Percentiles rank a stretch among this genome's conserved stretches.
Evolutionary conservation across 1,140 invertebrate genomes (phyloP).

Genomic region (Hirudo medicinalis): DNA sequence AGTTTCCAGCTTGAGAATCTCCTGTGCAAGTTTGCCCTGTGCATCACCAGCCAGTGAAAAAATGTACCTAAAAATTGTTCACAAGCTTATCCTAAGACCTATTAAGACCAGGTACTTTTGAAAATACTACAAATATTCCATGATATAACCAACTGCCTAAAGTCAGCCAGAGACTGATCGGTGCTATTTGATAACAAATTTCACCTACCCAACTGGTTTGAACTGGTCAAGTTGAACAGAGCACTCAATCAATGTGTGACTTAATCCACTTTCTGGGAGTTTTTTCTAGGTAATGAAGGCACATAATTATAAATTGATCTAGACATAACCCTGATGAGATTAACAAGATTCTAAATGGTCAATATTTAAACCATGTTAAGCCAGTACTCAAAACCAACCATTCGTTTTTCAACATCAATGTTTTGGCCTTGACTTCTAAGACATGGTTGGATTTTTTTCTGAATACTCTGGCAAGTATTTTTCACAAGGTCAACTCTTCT

Average conservation of each 20-base stretch:
- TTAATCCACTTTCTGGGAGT: not conserved
- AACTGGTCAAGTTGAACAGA: not conserved
- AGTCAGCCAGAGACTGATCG: not conserved
- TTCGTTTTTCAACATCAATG: not conserved
- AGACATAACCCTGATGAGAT: too few species aligned
- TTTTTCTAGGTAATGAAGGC: not conserved
- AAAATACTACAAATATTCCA: too few species aligned
- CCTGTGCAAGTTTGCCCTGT: not conserved
- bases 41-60: not conserved
- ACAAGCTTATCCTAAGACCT: too few species aligned
- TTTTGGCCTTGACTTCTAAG: slow-evolving; percentile 1
- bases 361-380: not conserved
- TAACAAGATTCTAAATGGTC: not conserved
- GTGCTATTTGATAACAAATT: not conserved
- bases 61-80: not conserved
- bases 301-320: not conserved
- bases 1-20: slow-evolving; percentile 1
- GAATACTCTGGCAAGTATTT: slow-evolving; percentile 1
- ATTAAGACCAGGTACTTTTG: too few species aligned
- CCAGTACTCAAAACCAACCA: not conserved
- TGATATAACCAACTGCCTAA: too few species aligned
- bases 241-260: not conserved
- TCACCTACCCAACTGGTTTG: not conserved
- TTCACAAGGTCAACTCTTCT: slow-evolving; percentile 5
- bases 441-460: slow-evolving; percentile 5